phyloP scores from a whole-genome alignment of 92 coral and sea anemone species.

The Plumapathes pennacea region DNA sequence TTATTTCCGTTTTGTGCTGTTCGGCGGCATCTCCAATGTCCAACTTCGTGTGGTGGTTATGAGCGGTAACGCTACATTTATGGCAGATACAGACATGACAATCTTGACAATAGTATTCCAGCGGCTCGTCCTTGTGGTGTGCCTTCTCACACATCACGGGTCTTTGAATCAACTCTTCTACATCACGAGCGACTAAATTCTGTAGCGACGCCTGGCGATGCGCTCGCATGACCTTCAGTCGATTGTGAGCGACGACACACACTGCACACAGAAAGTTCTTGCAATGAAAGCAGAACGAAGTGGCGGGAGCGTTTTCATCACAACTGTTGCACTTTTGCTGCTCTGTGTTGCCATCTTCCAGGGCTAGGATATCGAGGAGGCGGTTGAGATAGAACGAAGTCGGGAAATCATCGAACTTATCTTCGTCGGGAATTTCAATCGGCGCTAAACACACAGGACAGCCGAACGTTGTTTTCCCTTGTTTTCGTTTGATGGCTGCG shows the following conservation, averaged over 20 bases:
- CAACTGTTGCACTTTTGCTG: slow-evolving; percentile 16
- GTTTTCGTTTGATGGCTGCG: slow-evolving; percentile 3
- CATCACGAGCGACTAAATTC: slow-evolving; percentile 14
- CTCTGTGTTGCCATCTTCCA: slow-evolving; percentile 9
- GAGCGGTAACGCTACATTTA: slow-evolving; percentile 12
- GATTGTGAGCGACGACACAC: slow-evolving; percentile 14
- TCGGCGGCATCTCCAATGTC: slow-evolving; percentile 7
- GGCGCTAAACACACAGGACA: slow-evolving; percentile 13
- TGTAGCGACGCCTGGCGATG: slow-evolving; percentile 14
- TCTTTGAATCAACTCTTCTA: slow-evolving; percentile 16
- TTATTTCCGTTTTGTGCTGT: slow-evolving; percentile 5
- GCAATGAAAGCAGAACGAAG: slow-evolving; percentile 11
- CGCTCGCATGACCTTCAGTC: slow-evolving; percentile 6
- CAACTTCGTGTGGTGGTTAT: slow-evolving; percentile 6
- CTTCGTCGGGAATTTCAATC: slow-evolving; percentile 3
- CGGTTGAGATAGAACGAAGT: slow-evolving; percentile 19
- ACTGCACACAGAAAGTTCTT: slow-evolving; percentile 7
- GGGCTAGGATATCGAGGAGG: slow-evolving; percentile 13
- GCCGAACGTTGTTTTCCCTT: slow-evolving; percentile 2
- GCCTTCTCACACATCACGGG: slow-evolving; percentile 17
- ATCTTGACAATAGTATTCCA: slow-evolving; percentile 17
- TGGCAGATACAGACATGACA: slow-evolving; percentile 12
- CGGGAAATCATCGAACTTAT: slow-evolving; percentile 2
- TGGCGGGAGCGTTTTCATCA: slow-evolving; percentile 9
- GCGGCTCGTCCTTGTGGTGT: slow-evolving; percentile 4